phyloP scores from a whole-genome alignment of 1,140 invertebrate species.

The Zaprionus gabonicus region DNA sequence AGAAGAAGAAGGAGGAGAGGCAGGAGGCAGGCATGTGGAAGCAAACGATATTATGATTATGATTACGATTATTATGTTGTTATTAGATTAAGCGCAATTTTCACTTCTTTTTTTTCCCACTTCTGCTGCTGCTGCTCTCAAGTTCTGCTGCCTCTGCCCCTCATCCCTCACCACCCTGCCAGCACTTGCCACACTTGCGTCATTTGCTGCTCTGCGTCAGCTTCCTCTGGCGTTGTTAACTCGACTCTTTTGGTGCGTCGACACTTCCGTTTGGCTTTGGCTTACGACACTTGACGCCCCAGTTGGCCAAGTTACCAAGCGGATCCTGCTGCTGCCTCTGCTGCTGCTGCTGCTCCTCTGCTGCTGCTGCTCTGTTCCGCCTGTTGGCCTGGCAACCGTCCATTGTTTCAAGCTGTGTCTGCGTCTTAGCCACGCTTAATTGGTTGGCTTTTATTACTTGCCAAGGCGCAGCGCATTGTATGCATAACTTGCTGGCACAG shows the following conservation, averaged over 20 bases:
- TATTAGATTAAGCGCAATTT: conserved; percentile 84
- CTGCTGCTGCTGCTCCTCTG: neutral
- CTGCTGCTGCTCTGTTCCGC: neutral
- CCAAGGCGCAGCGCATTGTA: conserved; percentile 57
- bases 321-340: neutral
- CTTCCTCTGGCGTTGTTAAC: conserved; percentile 48
- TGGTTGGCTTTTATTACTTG: conserved; percentile 81
- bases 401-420: conserved; percentile 65
- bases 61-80: conserved; percentile 80
- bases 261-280: conserved; percentile 72
- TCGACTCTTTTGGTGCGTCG: conserved; percentile 55
- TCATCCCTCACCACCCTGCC: conserved; percentile 13
- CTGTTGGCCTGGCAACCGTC: conserved; percentile 20
- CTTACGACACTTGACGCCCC: conserved; percentile 77
- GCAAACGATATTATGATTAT: conserved; percentile 81
- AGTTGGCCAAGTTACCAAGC: conserved; percentile 42
- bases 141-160: conserved; percentile 1
- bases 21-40: conserved; percentile 49
- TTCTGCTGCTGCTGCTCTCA: conserved; percentile 15
- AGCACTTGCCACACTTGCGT: conserved; percentile 5
- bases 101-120: conserved; percentile 55
- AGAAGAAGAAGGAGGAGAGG: neutral
- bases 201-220: conserved; percentile 35
- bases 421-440: conserved; percentile 78
- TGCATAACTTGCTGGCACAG: conserved; percentile 68